phyloP scores from a whole-genome alignment of 1,140 invertebrate species.

The Leptopilina clavipes region DNA sequence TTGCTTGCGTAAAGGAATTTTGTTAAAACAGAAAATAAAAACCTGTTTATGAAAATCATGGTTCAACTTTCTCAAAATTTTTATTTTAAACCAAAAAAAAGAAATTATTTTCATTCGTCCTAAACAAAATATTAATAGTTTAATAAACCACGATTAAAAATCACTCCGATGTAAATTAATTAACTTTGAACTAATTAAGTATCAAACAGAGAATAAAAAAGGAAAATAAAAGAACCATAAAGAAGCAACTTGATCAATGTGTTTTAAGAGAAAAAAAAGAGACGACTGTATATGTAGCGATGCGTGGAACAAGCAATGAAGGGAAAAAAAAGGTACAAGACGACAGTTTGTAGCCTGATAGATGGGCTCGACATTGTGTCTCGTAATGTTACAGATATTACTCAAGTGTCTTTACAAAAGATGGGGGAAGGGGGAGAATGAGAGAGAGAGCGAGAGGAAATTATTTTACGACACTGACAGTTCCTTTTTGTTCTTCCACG shows the following conservation, averaged over 20 bases:
- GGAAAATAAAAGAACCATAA: not conserved
- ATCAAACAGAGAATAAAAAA: too few species aligned
- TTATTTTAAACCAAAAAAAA: too few species aligned
- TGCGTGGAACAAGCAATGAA: not conserved
- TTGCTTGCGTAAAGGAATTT: not conserved
- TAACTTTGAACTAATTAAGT: too few species aligned
- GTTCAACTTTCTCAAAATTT: too few species aligned
- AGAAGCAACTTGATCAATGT: not conserved
- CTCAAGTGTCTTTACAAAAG: not conserved
- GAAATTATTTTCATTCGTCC: too few species aligned
- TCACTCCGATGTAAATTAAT: too few species aligned
- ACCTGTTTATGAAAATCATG: too few species aligned
- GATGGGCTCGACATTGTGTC: not conserved
- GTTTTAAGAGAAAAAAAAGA: not conserved
- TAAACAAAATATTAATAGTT: too few species aligned
- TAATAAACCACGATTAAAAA: too few species aligned
- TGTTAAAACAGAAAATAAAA: not conserved
- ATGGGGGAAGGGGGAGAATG: not conserved
- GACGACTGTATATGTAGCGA: not conserved
- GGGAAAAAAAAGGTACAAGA: not conserved
- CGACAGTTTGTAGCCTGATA: not conserved
- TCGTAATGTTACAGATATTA: conserved; percentile 8
- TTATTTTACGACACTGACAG: not conserved
- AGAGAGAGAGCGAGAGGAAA: not conserved
- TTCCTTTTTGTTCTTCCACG: conserved; percentile 12